These are phyloP conservation scores for Brachynemurus nebulosus DNA, from an alignment of 2,888 invertebrate species.

Conservation along the genomic window DNA sequence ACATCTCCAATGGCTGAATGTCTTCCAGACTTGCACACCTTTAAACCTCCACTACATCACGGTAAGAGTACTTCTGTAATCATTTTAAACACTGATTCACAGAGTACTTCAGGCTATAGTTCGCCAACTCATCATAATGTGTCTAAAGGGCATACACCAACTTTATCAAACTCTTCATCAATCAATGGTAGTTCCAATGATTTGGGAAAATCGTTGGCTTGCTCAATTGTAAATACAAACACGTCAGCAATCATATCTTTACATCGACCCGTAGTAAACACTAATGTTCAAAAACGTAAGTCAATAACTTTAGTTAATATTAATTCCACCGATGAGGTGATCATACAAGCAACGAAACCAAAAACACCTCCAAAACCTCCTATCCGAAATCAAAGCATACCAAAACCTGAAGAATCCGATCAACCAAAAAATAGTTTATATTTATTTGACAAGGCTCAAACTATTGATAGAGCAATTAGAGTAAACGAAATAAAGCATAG, in stretches of 20 bases:
- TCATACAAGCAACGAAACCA: slow-evolving; percentile 13
- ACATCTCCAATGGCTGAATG: slow-evolving; percentile 27
- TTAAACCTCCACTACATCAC: slow-evolving; percentile 22
- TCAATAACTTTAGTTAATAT: slow-evolving; percentile 32
- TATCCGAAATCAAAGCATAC: slow-evolving; percentile 8
- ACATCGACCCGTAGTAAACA: slow-evolving; percentile 22
- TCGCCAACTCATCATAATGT: slow-evolving; percentile 29
- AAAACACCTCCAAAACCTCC: slow-evolving; percentile 9
- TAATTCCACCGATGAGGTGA: slow-evolving; percentile 22
- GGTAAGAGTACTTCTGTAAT: slow-evolving; percentile 23
- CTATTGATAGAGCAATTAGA: slow-evolving; percentile 6
- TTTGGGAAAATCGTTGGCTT: slow-evolving; percentile 26
- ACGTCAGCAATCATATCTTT: slow-evolving; percentile 32
- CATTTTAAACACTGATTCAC: slow-evolving; percentile 29
- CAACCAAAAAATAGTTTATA: slow-evolving; percentile 10
- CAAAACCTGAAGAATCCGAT: slow-evolving; percentile 13
- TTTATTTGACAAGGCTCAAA: slow-evolving; percentile 4
- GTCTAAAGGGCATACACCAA: slow-evolving; percentile 22
- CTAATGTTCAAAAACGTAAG: slow-evolving; percentile 25
- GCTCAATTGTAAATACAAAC: slow-evolving; percentile 32
- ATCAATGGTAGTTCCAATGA: slow-evolving; percentile 29
- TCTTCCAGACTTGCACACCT: slow-evolving; percentile 23
- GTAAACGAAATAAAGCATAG: slow-evolving; percentile 5
- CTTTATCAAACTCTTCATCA: slow-evolving; percentile 32
- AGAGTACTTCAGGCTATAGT: slow-evolving; percentile 36